Evolutionary conservation across 2,888 invertebrate genomes (phyloP).

Genomic region (Drosophila atroscutellata): DNA sequence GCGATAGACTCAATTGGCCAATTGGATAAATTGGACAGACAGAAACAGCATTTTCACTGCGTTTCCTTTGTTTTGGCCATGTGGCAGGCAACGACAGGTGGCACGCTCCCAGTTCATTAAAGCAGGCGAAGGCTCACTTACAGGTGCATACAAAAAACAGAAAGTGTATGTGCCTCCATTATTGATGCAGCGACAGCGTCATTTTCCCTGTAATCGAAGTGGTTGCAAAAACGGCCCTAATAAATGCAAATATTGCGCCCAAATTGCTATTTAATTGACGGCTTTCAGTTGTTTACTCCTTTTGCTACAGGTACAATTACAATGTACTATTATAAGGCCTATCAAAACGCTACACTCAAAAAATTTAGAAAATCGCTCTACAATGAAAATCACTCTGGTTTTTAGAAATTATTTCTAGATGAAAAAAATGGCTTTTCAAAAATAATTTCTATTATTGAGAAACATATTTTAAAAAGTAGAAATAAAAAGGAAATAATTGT

Average conservation of each 20-base stretch:
- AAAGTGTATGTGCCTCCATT: slow-evolving; percentile 33
- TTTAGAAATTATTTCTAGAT: neutral
- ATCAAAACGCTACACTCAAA: neutral
- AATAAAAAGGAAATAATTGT: neutral
- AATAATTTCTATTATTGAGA: neutral
- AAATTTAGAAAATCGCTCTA: neutral
- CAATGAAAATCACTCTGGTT: neutral
- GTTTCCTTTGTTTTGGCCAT: neutral
- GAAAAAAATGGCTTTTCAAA: neutral
- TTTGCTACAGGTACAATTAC: neutral
- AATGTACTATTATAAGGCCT: neutral
- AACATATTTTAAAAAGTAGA: neutral
- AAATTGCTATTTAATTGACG: slow-evolving; percentile 22
- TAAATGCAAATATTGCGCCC: slow-evolving; percentile 3
- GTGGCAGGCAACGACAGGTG: slow-evolving; percentile 25
- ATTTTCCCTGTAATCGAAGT: neutral
- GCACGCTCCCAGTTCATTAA: slow-evolving; percentile 24
- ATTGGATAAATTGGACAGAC: slow-evolving; percentile 42
- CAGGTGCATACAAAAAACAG: slow-evolving; percentile 23
- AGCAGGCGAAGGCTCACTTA: slow-evolving; percentile 6
- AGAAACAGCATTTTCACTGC: slow-evolving; percentile 31
- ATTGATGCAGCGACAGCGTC: slow-evolving; percentile 37
- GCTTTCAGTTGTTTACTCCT: neutral
- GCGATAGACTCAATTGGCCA: slow-evolving; percentile 49
- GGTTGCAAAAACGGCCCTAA: neutral